A percentile compares a stretch with the other conserved stretches of the same genome.
phyloP scores from a whole-genome alignment of 2,888 invertebrate species.

The Diadromus collaris region DNA sequence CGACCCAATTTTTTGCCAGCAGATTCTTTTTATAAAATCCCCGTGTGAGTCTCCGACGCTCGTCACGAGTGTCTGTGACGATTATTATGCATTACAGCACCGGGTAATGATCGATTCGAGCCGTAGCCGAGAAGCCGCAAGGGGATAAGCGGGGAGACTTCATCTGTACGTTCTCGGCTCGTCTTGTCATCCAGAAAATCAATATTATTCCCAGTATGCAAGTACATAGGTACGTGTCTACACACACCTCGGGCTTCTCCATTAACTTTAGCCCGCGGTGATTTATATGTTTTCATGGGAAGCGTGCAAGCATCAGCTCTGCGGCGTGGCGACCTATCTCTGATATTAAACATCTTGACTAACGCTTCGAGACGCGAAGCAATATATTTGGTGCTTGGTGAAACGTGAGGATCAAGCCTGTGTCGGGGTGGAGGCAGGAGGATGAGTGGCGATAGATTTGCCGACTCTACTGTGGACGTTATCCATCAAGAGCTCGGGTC shows the following conservation, averaged over 20 bases:
- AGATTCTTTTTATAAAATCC: constrained; percentile 43
- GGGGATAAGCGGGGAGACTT: constrained; percentile 25
- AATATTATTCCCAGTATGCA: constrained; percentile 57
- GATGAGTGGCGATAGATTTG: constrained; percentile 16
- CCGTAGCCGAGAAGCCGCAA: constrained; percentile 14
- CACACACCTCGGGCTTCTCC: constrained; percentile 7
- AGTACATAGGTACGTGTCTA: constrained; percentile 15
- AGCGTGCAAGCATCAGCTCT: constrained; percentile 12
- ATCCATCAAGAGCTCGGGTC: constrained; percentile 43
- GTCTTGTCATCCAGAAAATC: constrained; percentile 51
- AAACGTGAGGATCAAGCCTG: constrained; percentile 30
- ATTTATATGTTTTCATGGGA: constrained; percentile 20
- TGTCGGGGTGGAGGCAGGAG: constrained; percentile 4
- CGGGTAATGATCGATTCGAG: constrained; percentile 45
- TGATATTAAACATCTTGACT: constrained; percentile 48
- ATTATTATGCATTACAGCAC: constrained; percentile 52
- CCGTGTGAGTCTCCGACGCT: background rate
- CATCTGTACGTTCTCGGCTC: constrained; percentile 35
- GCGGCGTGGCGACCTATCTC: constrained; percentile 32
- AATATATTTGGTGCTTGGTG: constrained; percentile 43
- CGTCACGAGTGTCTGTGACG: constrained; percentile 25
- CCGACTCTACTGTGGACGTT: constrained; percentile 20
- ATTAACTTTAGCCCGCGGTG: constrained; percentile 37
- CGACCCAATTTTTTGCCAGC: constrained; percentile 37
- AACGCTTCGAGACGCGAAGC: constrained; percentile 29